phyloP scores from a whole-genome alignment of 2,888 invertebrate species.

The Phoronis australis region DNA sequence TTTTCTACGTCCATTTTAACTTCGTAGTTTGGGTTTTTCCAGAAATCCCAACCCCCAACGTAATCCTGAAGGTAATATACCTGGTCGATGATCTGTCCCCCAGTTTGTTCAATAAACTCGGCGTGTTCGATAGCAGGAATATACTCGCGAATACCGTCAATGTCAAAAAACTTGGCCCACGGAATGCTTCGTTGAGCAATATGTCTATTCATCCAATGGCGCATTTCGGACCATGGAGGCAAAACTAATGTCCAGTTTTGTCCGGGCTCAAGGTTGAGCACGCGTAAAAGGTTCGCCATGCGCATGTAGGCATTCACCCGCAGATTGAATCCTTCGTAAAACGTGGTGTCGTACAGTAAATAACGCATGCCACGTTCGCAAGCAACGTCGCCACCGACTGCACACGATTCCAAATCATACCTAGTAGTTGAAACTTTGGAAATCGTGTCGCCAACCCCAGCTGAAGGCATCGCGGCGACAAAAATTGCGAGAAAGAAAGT shows the following conservation, averaged over 20 bases:
- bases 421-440: too few species aligned
- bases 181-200: conserved; percentile 62
- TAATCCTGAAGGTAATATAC: conserved; percentile 82
- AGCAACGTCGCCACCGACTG: too few species aligned
- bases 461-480: too few species aligned
- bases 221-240: conserved; percentile 85
- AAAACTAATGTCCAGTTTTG: conserved; percentile 63
- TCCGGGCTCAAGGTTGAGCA: conserved; percentile 59
- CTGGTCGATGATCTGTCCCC: conserved; percentile 64
- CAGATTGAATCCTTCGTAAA: conserved; percentile 93
- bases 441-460: too few species aligned
- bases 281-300: conserved; percentile 74
- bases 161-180: conserved; percentile 83
- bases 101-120: conserved; percentile 60
- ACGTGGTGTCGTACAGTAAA: conserved; percentile 89
- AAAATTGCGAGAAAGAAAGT: too few species aligned
- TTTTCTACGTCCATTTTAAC: conserved; percentile 70
- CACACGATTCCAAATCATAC: too few species aligned
- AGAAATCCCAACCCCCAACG: conserved; percentile 75
- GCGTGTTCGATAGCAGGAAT: conserved; percentile 82
- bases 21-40: conserved; percentile 72
- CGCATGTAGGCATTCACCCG: conserved; percentile 93
- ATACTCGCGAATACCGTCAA: conserved; percentile 69
- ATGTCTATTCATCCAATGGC: conserved; percentile 71
- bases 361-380: too few species aligned